A percentile compares a stretch with the other conserved stretches of the same genome.
phyloP scores from a whole-genome alignment of 2,888 invertebrate genomes.

The Timandra comae region DNA sequence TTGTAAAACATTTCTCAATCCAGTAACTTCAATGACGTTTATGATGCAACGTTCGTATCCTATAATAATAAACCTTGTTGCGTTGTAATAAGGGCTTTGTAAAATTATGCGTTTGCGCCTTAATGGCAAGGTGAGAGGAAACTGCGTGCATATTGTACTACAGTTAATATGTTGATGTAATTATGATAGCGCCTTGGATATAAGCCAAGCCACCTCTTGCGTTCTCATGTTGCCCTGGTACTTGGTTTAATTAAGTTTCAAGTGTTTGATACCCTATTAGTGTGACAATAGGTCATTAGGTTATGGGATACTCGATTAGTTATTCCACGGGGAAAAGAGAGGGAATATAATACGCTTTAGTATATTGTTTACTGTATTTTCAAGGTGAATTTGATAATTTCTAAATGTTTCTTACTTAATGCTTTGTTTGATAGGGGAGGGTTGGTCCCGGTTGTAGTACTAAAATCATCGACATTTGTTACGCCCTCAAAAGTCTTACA shows the following conservation, averaged over 20 bases:
- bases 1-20: slow-evolving; percentile 34
- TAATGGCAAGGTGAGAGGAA: slow-evolving; percentile 24
- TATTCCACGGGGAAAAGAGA: no score
- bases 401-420: no score
- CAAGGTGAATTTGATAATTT: no score
- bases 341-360: no score
- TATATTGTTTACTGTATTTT: no score
- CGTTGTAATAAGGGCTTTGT: slow-evolving; percentile 10
- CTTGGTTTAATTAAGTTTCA: slow-evolving; percentile 12
- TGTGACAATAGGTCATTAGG: no score
- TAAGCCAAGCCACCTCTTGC: slow-evolving; percentile 23
- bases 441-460: no score
- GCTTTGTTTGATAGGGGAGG: no score
- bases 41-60: slow-evolving; percentile 4
- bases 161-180: slow-evolving; percentile 25
- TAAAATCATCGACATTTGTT: no score
- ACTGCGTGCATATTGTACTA: slow-evolving; percentile 24
- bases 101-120: slow-evolving; percentile 8
- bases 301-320: no score
- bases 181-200: slow-evolving; percentile 25
- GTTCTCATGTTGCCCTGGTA: slow-evolving; percentile 30
- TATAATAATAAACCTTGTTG: slow-evolving; percentile 10
- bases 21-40: slow-evolving; percentile 25
- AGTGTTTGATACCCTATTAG: no score
- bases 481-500: no score